These are phyloP conservation scores for Liasis olivaceus DNA, from an alignment of 2,797 vertebrate genomes.

Conservation along the genomic window DNA sequence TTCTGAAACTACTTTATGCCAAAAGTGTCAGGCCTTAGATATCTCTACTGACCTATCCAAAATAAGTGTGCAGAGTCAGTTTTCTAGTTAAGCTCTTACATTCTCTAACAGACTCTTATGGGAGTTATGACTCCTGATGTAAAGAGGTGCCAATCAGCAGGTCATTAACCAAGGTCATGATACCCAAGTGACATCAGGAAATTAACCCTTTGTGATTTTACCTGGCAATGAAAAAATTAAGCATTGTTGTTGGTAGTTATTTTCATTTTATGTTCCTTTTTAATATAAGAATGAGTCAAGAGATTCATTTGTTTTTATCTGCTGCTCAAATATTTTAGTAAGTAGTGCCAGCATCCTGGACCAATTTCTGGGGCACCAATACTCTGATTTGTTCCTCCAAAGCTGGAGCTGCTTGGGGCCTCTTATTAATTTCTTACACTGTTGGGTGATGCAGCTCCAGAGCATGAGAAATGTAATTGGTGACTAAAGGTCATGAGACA, in stretches of 20 bases:
- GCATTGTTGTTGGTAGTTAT: background rate
- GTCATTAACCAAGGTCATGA: slow-evolving; percentile 11
- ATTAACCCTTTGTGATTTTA: background rate
- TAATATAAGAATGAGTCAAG: background rate
- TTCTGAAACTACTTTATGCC: background rate
- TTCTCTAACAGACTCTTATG: slow-evolving; percentile 12
- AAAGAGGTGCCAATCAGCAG: background rate
- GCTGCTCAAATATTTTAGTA: background rate
- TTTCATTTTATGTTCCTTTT: background rate
- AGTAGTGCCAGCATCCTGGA: background rate
- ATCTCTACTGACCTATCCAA: background rate
- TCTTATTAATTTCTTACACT: background rate
- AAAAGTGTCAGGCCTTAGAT: slow-evolving; percentile 12
- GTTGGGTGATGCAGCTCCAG: background rate
- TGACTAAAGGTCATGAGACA: background rate
- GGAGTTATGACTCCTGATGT: background rate
- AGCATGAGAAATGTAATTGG: background rate
- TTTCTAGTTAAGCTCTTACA: background rate
- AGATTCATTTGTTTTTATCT: background rate
- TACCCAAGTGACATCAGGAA: background rate
- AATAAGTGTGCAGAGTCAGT: slow-evolving; percentile 3
- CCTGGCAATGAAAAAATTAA: background rate
- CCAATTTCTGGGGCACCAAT: background rate
- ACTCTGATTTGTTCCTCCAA: background rate
- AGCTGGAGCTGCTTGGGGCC: background rate